Evolutionary conservation across 2,888 invertebrate species (phyloP), one percentile per base, ranked within the genome.

Genomic region (Xylocampa areola): DNA sequence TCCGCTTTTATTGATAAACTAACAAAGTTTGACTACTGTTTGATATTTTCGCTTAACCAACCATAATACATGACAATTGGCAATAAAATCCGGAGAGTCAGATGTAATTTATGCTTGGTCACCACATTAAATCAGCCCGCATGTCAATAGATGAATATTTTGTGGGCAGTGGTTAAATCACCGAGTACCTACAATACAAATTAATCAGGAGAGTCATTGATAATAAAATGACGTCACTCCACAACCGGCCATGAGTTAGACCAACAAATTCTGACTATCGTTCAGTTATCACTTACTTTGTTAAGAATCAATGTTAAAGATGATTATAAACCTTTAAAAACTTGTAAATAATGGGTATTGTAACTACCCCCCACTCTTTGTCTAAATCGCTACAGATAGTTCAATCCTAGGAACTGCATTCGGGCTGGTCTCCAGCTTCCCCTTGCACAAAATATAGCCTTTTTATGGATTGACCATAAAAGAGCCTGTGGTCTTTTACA

Each of bases 131-230:
- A 61, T 48, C 32, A 65, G 32, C 13, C 6, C 10, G 7, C 11
- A 40, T 59, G 39, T 44, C 60, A 50, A 13, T n/a, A 14, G 25
- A 35, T 63, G 30, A 67, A 44, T 60, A 59, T 50, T 63, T 50
- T 36, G 60, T 44, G 60, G 25, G 29, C 11, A 32, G 11, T 17
- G 36, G 23, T 68, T 40, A 61, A 45, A 41, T 47, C 62, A 45
- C 14, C 23, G 35, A 40, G 27, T 23, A 21, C 14, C 10, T 14
- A 11, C n/a, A 36, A 17, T 36, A 16, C 27, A 35, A 40, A 49
- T 33, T 40, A 39, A 10, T 30, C 60, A 59, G 19, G 27, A 14
- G 1, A 23, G 37, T 21, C 6, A 2, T 11, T 41, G 25, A 21
- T 41, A 64, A 13, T 21, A 41, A 14, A 14, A 44, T 60, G 44